Percentiles rank a stretch among this genome's conserved stretches.
Conservation (phyloP, 2,888 invertebrate genomes). For the Pycnomerus fuliginosus region DNA sequence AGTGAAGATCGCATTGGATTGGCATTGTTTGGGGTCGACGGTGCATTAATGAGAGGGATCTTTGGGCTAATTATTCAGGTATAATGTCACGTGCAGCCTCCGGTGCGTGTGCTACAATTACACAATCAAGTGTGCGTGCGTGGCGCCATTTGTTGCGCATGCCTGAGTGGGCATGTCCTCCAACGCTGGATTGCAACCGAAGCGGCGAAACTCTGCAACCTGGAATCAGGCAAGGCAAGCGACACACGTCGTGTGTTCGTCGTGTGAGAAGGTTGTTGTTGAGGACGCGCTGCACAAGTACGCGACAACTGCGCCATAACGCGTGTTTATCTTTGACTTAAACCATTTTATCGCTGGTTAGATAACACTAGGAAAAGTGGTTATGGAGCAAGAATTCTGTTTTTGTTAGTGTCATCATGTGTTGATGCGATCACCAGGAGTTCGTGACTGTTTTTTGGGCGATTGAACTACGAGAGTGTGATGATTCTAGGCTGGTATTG, state of each 20-base stretch:
- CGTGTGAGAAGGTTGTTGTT: slow-evolving; percentile 10
- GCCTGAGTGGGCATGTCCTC: slow-evolving; percentile 48
- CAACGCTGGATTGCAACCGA: slow-evolving; percentile 36
- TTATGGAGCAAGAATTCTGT: slow-evolving; percentile 8
- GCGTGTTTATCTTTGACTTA: slow-evolving; percentile 14
- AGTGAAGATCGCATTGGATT: not conserved
- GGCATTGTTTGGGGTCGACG: no score
- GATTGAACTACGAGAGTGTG: slow-evolving; percentile 37
- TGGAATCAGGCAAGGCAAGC: no score
- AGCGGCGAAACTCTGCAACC: no score
- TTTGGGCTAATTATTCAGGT: slow-evolving; percentile 28
- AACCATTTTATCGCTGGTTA: not conserved
- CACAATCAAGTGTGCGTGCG: slow-evolving; percentile 49
- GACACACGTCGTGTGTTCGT: slow-evolving; percentile 34
- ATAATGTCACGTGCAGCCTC: slow-evolving; percentile 40
- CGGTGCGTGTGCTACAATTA: slow-evolving; percentile 48
- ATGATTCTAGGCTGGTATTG: slow-evolving; percentile 32
- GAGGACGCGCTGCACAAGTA: not conserved
- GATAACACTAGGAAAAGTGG: slow-evolving; percentile 7
- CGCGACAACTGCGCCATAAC: slow-evolving; percentile 32
- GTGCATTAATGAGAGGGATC: slow-evolving; percentile 4
- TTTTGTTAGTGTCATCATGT: slow-evolving; percentile 15
- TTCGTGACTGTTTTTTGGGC: slow-evolving; percentile 30
- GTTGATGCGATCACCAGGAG: slow-evolving; percentile 8
- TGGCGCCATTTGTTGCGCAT: slow-evolving; percentile 47